phyloP scores from a whole-genome alignment of 2,113 vertebrate genomes.

The Gymnogyps californianus region DNA sequence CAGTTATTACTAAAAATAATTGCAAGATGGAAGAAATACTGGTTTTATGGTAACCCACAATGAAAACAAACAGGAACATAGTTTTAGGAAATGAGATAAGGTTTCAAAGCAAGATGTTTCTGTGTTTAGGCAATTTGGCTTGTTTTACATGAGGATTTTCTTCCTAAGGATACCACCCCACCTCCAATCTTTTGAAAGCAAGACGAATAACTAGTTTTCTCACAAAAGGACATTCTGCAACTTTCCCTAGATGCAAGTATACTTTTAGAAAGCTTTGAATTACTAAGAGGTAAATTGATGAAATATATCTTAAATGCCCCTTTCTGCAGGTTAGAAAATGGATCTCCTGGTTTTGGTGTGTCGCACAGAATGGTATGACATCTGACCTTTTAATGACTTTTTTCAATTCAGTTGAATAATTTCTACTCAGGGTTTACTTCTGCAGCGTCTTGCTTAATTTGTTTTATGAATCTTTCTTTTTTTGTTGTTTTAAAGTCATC shows the following conservation, averaged over 20 bases:
- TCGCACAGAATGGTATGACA: background rate
- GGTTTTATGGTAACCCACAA: background rate
- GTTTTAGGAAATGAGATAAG: background rate
- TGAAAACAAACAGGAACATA: background rate
- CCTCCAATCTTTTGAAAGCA: background rate
- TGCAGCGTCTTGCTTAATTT: conserved; percentile 19
- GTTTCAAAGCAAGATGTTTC: background rate
- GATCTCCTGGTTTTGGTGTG: background rate
- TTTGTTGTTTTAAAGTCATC: background rate
- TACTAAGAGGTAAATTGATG: background rate
- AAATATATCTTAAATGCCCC: background rate
- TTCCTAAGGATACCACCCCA: rapidly evolving
- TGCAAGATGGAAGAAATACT: background rate
- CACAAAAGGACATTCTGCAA: background rate
- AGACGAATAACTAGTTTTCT: background rate
- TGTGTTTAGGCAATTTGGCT: background rate
- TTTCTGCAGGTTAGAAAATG: background rate
- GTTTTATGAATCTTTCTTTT: background rate
- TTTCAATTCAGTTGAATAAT: background rate
- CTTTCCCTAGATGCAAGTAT: background rate
- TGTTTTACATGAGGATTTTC: background rate
- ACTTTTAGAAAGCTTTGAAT: background rate
- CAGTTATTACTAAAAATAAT: background rate
- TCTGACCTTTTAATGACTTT: background rate
- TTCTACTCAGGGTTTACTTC: conserved; percentile 10